Percentiles rank a stretch among this genome's conserved stretches.
Evolutionary conservation across 2,797 vertebrate species (phyloP).

Genomic region (Melanotaenia maccullochi): DNA sequence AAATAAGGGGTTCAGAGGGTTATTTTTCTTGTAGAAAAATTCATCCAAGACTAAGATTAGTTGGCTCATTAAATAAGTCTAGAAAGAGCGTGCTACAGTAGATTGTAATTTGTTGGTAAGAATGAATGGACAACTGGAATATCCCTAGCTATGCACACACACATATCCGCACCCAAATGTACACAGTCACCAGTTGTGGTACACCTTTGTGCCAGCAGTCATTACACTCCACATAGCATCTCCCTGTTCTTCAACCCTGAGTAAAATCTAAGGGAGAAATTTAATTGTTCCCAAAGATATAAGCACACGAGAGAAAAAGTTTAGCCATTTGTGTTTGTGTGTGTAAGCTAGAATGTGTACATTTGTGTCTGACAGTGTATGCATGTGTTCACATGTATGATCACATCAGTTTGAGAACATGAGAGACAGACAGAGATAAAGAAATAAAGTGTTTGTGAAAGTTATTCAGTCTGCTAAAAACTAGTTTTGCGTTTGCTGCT

Average conservation of each 20-base stretch:
- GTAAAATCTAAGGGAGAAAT: slow-evolving; percentile 87
- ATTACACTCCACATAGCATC: slow-evolving; percentile 72
- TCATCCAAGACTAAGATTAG: slow-evolving; percentile 38
- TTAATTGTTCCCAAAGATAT: slow-evolving; percentile 81
- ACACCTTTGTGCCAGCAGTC: slow-evolving; percentile 57
- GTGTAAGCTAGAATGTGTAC: slow-evolving; percentile 40
- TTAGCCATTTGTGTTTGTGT: slow-evolving; percentile 51
- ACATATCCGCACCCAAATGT: slow-evolving; percentile 50
- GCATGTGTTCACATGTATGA: slow-evolving; percentile 21
- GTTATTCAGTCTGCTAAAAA: slow-evolving; percentile 60
- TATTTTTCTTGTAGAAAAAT: slow-evolving; percentile 58
- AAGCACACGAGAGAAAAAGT: slow-evolving; percentile 78
- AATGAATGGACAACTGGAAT: slow-evolving; percentile 46
- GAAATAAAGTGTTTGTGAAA: slow-evolving; percentile 45
- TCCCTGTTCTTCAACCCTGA: slow-evolving; percentile 87
- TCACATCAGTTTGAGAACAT: slow-evolving; percentile 17
- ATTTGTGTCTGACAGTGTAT: slow-evolving; percentile 34
- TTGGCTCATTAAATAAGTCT: slow-evolving; percentile 42
- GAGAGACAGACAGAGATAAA: slow-evolving; percentile 43
- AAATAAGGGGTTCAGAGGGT: slow-evolving; percentile 51
- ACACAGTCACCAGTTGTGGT: slow-evolving; percentile 62
- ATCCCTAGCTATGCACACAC: slow-evolving; percentile 49
- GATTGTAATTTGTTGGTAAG: slow-evolving; percentile 36
- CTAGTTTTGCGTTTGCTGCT: slow-evolving; percentile 64
- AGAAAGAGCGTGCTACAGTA: slow-evolving; percentile 29